Evolutionary conservation across 2,888 invertebrate species (phyloP), one percentile per base, ranked within the genome.

Genomic region (Ichneumon xanthorius): DNA sequence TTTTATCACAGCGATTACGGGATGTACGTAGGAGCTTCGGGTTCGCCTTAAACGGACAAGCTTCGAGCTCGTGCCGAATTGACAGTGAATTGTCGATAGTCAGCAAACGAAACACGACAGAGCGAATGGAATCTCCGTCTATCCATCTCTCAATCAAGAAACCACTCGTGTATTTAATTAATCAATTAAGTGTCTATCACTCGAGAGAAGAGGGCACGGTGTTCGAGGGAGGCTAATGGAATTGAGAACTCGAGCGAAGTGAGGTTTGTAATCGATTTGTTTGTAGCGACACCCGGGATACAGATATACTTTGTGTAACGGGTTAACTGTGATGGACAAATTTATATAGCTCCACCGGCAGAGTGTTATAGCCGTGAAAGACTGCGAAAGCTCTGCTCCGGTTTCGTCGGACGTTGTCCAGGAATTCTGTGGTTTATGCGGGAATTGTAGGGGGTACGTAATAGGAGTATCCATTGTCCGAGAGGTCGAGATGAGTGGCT

Each of bases 201-300:
- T 70, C 61, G 50, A 70, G 22, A 37, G 61, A 40, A 45, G 58
- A 40, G 67, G 22, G 53, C 48, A 37, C 22, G 6, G 14, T 11
- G n/a, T 33, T 22, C 30, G 22, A 40, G 6, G 50, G 11, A 33
- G 26, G 37, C 76, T 75, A 75, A 81, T 76, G 61, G 61, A 70
- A 70, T 63, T n/a, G 65, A 75, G 33, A 37, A 75, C 33, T 58
- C 75, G 19, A 73, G 33, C 26, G 45, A 68, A 53, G 48, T 67
- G 72, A 70, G 75, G 22, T 63, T 55, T 58, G 75, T 70, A 75
- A 81, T 81, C 65, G 70, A 81, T 75, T 68, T 70, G 68, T 81
- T 75, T 61, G 48, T 48, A 45, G 33, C 61, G 67, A 33, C 33
- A 68, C 26, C 48, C 14, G 22, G 14, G n/a, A 63, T 30, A 63